Conservation (phyloP, 2,113 vertebrate species). For the Anolis sagrei region DNA sequence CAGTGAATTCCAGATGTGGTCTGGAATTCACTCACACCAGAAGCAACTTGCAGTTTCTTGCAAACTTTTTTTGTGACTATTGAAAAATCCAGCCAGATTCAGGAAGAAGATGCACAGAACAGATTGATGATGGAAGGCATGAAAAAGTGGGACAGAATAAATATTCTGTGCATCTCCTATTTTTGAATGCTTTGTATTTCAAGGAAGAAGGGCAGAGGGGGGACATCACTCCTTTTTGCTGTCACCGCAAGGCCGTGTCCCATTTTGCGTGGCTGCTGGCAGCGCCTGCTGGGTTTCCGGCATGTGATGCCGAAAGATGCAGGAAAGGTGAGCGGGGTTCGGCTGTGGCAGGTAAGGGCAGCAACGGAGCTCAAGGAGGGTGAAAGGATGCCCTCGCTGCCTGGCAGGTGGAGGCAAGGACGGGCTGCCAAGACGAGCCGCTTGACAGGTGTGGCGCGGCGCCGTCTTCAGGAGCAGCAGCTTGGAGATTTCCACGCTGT, state of each 20-base stretch:
- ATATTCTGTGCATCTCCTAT: not conserved
- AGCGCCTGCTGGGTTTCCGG: slow-evolving; percentile 39
- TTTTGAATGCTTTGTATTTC: not conserved
- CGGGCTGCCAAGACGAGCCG: not conserved
- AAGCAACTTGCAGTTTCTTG: too few species aligned
- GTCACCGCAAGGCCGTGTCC: slow-evolving; percentile 12
- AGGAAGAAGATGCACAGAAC: not conserved
- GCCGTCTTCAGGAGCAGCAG: slow-evolving; percentile 18
- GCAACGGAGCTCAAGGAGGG: slow-evolving; percentile 30
- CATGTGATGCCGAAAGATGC: slow-evolving; percentile 39
- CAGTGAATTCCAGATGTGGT: too few species aligned
- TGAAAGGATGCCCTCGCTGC: slow-evolving; percentile 41
- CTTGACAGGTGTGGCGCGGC: slow-evolving; percentile 23
- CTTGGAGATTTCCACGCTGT: slow-evolving; percentile 22
- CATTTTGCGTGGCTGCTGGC: slow-evolving; percentile 18
- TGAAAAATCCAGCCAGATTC: not conserved
- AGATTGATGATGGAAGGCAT: not conserved
- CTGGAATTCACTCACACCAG: too few species aligned
- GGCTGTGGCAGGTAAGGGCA: slow-evolving; percentile 48
- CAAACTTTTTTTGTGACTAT: not conserved
- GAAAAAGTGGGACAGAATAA: not conserved
- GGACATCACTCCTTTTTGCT: not conserved
- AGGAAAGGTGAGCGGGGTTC: slow-evolving; percentile 57
- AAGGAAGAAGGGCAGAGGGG: not conserved
- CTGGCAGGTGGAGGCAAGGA: slow-evolving; percentile 35